Evolutionary conservation across 2,113 vertebrate genomes (phyloP).

Genomic region (Charina bottae): DNA sequence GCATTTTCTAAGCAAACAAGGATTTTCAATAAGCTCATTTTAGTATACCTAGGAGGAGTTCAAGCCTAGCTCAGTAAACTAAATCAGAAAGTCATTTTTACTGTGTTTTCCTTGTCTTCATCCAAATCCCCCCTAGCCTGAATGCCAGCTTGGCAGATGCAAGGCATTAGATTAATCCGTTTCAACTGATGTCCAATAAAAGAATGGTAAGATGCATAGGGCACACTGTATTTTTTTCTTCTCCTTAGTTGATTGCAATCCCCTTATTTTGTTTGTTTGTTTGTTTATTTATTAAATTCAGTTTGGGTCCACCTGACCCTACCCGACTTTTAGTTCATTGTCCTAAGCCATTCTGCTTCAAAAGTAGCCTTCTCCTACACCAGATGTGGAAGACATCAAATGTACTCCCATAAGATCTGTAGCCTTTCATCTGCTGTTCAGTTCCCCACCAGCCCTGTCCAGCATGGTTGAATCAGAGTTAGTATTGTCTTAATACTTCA

Average conservation of each 20-base stretch:
- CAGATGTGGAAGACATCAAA: not conserved
- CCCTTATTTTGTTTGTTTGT: not conserved
- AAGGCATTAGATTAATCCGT: constrained; percentile 84
- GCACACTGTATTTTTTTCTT: constrained; percentile 44
- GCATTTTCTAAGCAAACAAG: constrained; percentile 46
- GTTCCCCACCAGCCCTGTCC: not conserved
- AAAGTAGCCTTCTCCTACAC: constrained; percentile 16
- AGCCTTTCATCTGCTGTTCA: not conserved
- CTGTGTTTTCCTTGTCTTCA: constrained; percentile 66
- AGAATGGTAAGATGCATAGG: constrained; percentile 64
- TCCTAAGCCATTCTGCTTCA: constrained; percentile 20
- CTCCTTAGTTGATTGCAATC: constrained; percentile 3
- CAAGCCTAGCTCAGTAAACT: constrained; percentile 68
- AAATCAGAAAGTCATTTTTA: constrained; percentile 65
- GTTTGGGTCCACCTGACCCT: not conserved
- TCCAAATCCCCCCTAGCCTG: constrained; percentile 79
- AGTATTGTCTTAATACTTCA: not conserved
- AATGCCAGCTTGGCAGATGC: constrained; percentile 83
- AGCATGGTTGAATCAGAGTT: not conserved
- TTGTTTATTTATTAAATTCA: not conserved
- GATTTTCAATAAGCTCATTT: constrained; percentile 59
- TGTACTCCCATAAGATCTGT: not conserved
- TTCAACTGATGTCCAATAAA: constrained; percentile 70
- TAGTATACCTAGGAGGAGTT: constrained; percentile 61
- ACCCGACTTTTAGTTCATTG: not conserved